These are phyloP conservation scores for Anoplopoma fimbria DNA, from an alignment of 2,113 vertebrate species.

Conservation along the genomic window DNA sequence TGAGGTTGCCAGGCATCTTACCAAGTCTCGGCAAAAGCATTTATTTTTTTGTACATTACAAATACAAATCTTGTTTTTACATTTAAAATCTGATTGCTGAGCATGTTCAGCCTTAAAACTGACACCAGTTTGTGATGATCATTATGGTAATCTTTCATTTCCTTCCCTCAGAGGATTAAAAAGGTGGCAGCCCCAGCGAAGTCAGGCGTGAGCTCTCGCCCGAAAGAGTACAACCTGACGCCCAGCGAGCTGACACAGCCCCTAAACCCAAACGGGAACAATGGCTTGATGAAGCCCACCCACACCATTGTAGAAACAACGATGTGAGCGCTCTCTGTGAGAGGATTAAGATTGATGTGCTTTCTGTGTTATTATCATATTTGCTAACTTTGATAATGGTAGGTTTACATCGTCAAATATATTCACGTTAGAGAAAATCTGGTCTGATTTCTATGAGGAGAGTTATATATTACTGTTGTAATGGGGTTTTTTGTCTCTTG, in stretches of 20 bases:
- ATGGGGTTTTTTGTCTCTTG: constrained; percentile 59
- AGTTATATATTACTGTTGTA: constrained; percentile 68
- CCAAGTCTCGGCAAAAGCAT: too few relatives aligned
- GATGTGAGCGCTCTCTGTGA: constrained; percentile 95
- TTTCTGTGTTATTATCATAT: constrained; percentile 86
- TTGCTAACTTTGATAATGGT: constrained; percentile 93
- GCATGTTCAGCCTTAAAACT: not conserved
- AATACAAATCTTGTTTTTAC: constrained; percentile 2
- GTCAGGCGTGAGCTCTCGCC: constrained; percentile 86
- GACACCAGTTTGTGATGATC: constrained; percentile 9
- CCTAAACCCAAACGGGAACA: constrained; percentile 86
- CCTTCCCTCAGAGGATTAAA: constrained; percentile 90
- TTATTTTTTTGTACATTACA: not conserved
- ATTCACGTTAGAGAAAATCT: constrained; percentile 91
- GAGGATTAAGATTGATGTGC: constrained; percentile 85
- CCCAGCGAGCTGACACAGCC: constrained; percentile 82
- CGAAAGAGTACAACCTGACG: constrained; percentile 83
- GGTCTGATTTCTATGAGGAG: constrained; percentile 80
- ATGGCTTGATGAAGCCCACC: constrained; percentile 90
- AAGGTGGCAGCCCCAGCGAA: constrained; percentile 91
- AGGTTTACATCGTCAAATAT: constrained; percentile 92
- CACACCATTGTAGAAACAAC: constrained; percentile 98
- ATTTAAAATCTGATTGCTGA: constrained; percentile 5
- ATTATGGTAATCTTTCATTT: constrained; percentile 27
- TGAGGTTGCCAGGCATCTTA: too few relatives aligned